Base-by-base conservation (phyloP, 2,113 vertebrate genomes). In the Orcinus orca region DNA sequence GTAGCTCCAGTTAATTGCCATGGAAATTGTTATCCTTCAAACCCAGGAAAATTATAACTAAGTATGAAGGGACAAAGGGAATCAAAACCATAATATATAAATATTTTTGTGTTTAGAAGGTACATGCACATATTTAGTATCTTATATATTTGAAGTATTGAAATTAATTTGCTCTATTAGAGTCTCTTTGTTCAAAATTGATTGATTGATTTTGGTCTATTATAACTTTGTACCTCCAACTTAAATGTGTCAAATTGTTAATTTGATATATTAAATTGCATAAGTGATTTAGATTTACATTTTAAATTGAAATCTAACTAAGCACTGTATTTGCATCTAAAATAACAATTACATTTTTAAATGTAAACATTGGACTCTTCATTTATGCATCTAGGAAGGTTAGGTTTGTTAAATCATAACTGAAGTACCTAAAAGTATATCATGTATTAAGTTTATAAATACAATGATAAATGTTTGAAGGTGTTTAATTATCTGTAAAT, bases 241-340 rank as follows among this genome's bases (percentile, higher is more conserved):
- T 70, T 83, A 93, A 93, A 73, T 73, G 23, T 89, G 21, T 29
- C 53, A 80, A 74, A 55, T 90, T 68, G 6, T 70, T 89, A 86
- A 95, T 38, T 93, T 81, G 8, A 33, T 77, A 76, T 55, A 33
- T 91, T 89, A 86, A 90, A 29, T 63, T 90, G 62, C 55, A 3
- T 79, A 85, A 93, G 25, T 81, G 36, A 81, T 47, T 79, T 88
- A 91, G 31, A 81, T 44, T 96, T 84, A 62, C 63, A 90, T 31
- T 71, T 95, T 80, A 92, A 83, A 8, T 89, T 96, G 55, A 94
- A 98, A 88, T 74, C 31, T 92, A 44, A 90, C 93, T 95, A 87
- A 81, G 17, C 17, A 47, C 13, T 47, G n/a, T 38, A 62, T 68
- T 89, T 58, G 20, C 71, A 90, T 53, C 8, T 63, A 84, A 92